Conservation (phyloP, 2,797 vertebrate genomes). For the Helostoma temminkii region DNA sequence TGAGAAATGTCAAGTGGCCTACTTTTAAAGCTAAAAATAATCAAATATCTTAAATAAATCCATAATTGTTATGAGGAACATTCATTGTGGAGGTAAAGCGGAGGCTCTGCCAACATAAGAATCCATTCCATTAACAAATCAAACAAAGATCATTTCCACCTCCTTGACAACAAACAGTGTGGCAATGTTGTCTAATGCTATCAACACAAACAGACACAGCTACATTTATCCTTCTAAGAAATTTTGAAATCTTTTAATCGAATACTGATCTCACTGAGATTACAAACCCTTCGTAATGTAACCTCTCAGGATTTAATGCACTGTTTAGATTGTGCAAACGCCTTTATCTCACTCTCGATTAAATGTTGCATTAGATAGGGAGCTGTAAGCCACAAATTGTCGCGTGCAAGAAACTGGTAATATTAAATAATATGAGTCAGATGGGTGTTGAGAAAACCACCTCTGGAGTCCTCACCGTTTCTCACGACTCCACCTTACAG, state of each 20-base stretch:
- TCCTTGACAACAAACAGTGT: slow-evolving; percentile 69
- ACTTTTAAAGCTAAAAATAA: slow-evolving; percentile 25
- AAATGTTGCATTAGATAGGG: slow-evolving; percentile 64
- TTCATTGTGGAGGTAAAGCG: slow-evolving; percentile 3
- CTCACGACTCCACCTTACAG: slow-evolving; percentile 78
- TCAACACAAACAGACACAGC: slow-evolving; percentile 53
- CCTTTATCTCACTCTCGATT: slow-evolving; percentile 73
- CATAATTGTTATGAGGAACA: slow-evolving; percentile 10
- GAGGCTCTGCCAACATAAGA: slow-evolving; percentile 27
- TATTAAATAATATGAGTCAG: slow-evolving; percentile 80
- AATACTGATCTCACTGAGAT: slow-evolving; percentile 53
- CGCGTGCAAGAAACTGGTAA: slow-evolving; percentile 59
- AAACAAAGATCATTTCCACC: slow-evolving; percentile 54
- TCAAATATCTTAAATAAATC: slow-evolving; percentile 1
- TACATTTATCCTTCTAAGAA: slow-evolving; percentile 53
- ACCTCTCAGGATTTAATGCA: slow-evolving; percentile 44
- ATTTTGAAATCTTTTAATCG: slow-evolving; percentile 67
- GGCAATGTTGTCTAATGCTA: slow-evolving; percentile 64
- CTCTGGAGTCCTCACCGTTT: slow-evolving; percentile 61
- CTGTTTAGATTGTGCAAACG: slow-evolving; percentile 54
- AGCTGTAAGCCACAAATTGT: slow-evolving; percentile 71
- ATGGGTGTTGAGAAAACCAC: slow-evolving; percentile 79
- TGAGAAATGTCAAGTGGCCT: slow-evolving; percentile 2
- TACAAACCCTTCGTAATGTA: slow-evolving; percentile 39
- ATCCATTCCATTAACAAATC: slow-evolving; percentile 60